These are phyloP conservation scores for Sebastes itinus DNA, from an alignment of 2,797 vertebrate species.

Conservation along the genomic window DNA sequence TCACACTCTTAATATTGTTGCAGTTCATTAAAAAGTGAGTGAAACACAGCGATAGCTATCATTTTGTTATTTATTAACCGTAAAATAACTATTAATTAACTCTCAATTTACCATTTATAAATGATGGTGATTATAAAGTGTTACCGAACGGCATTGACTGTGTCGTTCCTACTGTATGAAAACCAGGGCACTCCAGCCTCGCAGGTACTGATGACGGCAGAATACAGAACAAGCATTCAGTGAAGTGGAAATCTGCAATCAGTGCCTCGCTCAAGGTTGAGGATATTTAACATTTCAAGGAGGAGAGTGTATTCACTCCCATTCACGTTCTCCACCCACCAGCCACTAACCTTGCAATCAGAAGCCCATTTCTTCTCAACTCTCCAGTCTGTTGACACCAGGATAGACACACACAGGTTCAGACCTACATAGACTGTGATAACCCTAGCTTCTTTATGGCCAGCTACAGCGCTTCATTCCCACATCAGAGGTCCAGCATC, in stretches of 20 bases:
- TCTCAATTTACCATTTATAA: too few relatives aligned
- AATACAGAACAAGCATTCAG: neutral
- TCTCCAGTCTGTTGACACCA: neutral
- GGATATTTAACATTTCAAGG: conserved; percentile 17
- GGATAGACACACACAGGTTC: neutral
- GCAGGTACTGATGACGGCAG: neutral
- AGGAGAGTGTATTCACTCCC: neutral
- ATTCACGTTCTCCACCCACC: conserved; percentile 1
- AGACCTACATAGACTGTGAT: neutral
- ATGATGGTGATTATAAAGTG: too few relatives aligned
- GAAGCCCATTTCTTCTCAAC: conserved; percentile 9
- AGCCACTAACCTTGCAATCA: conserved; percentile 15
- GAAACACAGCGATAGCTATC: too few relatives aligned
- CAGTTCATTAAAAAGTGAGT: too few relatives aligned
- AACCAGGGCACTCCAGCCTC: neutral
- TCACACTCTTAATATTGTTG: too few relatives aligned
- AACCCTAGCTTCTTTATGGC: neutral
- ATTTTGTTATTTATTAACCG: too few relatives aligned
- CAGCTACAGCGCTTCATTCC: neutral
- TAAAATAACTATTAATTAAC: too few relatives aligned
- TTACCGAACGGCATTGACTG: too few relatives aligned
- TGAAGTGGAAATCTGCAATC: conserved; percentile 47
- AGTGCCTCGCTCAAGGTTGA: conserved; percentile 1
- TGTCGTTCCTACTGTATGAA: neutral
- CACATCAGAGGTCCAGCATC: neutral